Base-by-base conservation (phyloP, 2,113 vertebrate genomes). In the Agapornis roseicollis region DNA sequence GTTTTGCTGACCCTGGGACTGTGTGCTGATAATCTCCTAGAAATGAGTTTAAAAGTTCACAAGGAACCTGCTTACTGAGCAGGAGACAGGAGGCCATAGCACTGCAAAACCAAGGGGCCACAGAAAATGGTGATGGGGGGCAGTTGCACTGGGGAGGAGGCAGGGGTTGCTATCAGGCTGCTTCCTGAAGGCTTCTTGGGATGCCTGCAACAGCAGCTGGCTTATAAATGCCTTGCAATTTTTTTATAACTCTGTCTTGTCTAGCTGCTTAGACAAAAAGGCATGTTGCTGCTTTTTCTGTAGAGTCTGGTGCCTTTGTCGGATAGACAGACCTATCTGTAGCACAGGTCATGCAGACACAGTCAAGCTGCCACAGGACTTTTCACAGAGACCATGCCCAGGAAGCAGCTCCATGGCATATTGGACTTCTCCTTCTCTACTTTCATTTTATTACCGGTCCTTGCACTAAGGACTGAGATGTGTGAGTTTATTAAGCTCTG, bases 51-150 rank as follows among this genome's bases (percentile, higher is more conserved):
- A 18, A 1, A 81, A 78, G 9, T 46, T 49, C 50, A 13, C n/a
- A 49, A 29, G 41, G 50, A 65, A n/a, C 15, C 4, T 76, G 49
- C 14, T 74, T 74, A 39, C 16, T 50, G 60, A 64, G 53, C 49
- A 73, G n/a, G 13, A 13, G 28, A 60, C 47, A 60, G 60, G 33
- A 71, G 33, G 7, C 23, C 5, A 5, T 1, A 49, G 15, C 8
- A 16, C 29, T 70, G 37, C 28, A 44, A 50, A 49, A 55, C 23
- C 3, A 5, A 69, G 44, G 28, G 15, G 14, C 49, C 55, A n/a
- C 9, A 71, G n/a, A 31, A 74, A n/a, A 61, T 9, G 0, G 0
- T 0, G 1, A 11, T 27, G 37, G 22, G 27, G 28, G 33, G 12
- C 9, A 78, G 14, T 10, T 27, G 11, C 17, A 7, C 17, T 3